These are phyloP conservation scores for Agrochola circellaris DNA, from an alignment of 2,888 invertebrate species.

Conservation along the genomic window DNA sequence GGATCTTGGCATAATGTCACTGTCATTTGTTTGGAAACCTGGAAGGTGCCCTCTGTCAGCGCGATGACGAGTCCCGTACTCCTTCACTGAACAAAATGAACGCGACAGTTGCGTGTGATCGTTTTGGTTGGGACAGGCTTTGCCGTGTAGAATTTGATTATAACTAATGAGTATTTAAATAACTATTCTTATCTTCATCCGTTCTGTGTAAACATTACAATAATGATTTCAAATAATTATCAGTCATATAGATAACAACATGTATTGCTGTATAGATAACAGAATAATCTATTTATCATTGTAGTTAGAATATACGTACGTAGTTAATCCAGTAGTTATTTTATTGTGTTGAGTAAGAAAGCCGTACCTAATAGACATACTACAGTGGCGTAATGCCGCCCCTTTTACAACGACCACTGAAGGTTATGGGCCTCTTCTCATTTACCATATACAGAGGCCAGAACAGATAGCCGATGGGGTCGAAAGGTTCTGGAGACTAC, in stretches of 20 bases:
- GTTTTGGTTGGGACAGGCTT: background rate
- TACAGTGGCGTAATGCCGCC: background rate
- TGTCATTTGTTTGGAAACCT: no score
- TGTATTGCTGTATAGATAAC: conserved; percentile 43
- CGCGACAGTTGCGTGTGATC: background rate
- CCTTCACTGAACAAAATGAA: background rate
- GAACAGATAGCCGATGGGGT: no score
- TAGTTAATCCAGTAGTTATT: conserved; percentile 21
- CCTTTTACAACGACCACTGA: background rate
- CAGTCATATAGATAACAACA: conserved; percentile 33
- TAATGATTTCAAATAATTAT: conserved; percentile 46
- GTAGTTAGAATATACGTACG: background rate
- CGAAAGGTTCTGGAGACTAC: no score
- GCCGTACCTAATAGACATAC: background rate
- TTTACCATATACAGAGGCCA: no score
- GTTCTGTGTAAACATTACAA: conserved; percentile 49
- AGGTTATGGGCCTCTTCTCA: background rate
- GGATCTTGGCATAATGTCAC: no score
- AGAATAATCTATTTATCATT: conserved; percentile 35
- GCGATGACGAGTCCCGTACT: no score
- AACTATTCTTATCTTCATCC: conserved; percentile 33
- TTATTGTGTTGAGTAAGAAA: conserved; percentile 22
- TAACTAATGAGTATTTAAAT: conserved; percentile 14
- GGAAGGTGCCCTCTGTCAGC: no score
- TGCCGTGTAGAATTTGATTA: background rate